Conservation (phyloP, 2,113 vertebrate genomes). For the Thunnus thynnus region DNA sequence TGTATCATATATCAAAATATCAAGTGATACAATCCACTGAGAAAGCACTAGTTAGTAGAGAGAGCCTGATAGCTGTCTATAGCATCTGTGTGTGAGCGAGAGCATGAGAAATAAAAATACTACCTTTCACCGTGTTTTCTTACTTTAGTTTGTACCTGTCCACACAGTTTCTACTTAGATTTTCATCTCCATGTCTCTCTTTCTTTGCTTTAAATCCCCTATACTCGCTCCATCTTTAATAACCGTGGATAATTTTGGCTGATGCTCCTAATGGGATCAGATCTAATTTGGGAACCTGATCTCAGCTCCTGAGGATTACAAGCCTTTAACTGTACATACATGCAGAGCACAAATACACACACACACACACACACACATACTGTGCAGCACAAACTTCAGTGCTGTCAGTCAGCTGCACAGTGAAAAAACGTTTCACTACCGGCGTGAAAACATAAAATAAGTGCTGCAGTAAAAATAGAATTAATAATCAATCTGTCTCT, state of each 20-base stretch:
- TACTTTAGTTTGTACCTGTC: neutral
- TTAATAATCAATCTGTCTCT: neutral
- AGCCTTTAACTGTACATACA: constrained; percentile 46
- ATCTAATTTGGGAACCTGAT: constrained; percentile 76
- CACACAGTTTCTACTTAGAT: neutral
- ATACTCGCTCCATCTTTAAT: constrained; percentile 30
- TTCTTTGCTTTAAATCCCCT: constrained; percentile 32
- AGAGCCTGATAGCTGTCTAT: neutral
- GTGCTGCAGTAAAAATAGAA: constrained; percentile 23
- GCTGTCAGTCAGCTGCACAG: neutral
- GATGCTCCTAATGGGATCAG: constrained; percentile 81
- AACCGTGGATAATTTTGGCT: constrained; percentile 50
- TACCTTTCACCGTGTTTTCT: neutral
- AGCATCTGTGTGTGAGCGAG: too few relatives aligned
- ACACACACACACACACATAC: neutral
- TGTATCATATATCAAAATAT: too few relatives aligned
- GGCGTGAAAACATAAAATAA: neutral
- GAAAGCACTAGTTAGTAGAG: neutral
- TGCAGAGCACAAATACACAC: neutral
- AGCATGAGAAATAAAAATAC: too few relatives aligned
- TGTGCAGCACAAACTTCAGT: neutral
- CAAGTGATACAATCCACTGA: neutral
- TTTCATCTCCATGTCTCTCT: neutral
- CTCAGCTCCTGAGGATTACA: constrained; percentile 71
- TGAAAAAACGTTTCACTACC: constrained; percentile 17